Base-by-base conservation (phyloP, 2,888 invertebrate species). In the Papilio protenor region DNA sequence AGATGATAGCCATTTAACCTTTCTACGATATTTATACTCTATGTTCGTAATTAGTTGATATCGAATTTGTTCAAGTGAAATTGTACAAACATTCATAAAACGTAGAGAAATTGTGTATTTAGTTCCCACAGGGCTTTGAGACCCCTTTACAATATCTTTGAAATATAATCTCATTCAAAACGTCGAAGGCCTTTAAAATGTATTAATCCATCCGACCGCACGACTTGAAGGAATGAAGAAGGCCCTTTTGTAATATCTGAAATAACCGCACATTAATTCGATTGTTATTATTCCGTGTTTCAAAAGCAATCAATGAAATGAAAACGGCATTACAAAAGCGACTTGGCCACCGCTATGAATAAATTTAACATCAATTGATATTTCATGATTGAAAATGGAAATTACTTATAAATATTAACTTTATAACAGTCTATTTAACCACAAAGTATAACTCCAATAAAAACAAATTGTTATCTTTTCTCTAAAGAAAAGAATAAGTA, bases 251-350 rank as follows among this genome's bases (percentile, higher is more conserved):
- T 64, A 23, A 78, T 78, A 75, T 27, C 78, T 72, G 64, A 75
- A 78, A 75, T 70, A 75, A 77, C 66, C 71, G 66, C 66, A n/a
- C 77, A 73, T 75, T 75, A 81, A 81, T 83, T 82, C 81, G 81
- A 82, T 81, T 81, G 81, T 87, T 85, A 85, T 85, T 82, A 85
- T 85, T 85, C 86, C 88, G 88, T 87, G 87, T 87, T 88, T 84
- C 83, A 87, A 89, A 90, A 89, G 85, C 82, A 87, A 89, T 90
- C 88, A 90, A 87, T 85, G 85, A 87, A 90, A 90, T 88, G 86
- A 88, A 87, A 86, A 87, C 85, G 87, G 84, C 89, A 90, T 91
- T 81, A 88, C 86, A 89, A 89, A 86, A 84, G 84, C 83, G 81
- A 81, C 81, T 82, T 80, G 80, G 83, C 45, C 27, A 27, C 75